Evolutionary conservation across 2,888 invertebrate species (phyloP).

Genomic region (Tiliacea aurago): DNA sequence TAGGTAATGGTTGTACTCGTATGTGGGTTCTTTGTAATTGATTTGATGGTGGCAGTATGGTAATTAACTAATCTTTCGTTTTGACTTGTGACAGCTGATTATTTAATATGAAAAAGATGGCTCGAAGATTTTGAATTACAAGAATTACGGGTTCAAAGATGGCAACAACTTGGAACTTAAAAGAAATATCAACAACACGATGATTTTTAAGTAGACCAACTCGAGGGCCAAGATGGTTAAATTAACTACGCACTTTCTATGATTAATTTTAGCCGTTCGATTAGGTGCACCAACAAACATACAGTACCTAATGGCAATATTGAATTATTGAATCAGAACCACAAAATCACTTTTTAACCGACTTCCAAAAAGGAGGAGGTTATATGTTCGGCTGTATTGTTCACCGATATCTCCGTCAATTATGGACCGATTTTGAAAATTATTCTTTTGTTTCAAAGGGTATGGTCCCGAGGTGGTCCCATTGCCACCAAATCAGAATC

Average conservation of each 20-base stretch:
- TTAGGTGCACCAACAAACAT: background rate
- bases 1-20: constrained; percentile 6
- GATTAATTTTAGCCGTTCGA: background rate
- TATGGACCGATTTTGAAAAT: too few species aligned
- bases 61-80: background rate
- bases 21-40: too few species aligned
- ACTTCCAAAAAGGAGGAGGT: too few species aligned
- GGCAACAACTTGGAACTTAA: too few species aligned
- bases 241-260: background rate
- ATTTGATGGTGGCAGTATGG: background rate
- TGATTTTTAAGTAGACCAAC: background rate
- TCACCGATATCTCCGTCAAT: too few species aligned
- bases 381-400: too few species aligned
- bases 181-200: background rate
- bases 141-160: too few species aligned
- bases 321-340: background rate
- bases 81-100: background rate
- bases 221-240: background rate
- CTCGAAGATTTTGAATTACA: background rate
- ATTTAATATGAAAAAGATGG: background rate
- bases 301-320: too few species aligned
- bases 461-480: too few species aligned
- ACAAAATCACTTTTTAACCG: background rate
- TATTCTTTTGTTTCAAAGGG: too few species aligned
- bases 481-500: too few species aligned